Conservation (phyloP, 2,113 vertebrate species). For the Ptilorrhoa leucosticta region DNA sequence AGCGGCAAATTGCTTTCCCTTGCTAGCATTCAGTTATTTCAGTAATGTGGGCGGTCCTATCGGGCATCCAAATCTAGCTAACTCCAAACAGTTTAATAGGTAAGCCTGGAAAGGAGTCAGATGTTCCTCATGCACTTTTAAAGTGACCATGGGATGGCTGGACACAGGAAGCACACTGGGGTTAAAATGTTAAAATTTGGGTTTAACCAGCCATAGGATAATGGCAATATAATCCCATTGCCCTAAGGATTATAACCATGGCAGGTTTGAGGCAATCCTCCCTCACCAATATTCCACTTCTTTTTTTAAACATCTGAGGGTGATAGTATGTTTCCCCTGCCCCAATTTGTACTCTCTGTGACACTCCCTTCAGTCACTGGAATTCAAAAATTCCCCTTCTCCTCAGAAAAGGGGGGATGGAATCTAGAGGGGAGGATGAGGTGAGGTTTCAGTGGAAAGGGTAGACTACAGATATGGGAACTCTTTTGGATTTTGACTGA, state of each 20-base stretch:
- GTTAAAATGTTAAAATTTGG: neutral
- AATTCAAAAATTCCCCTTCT: neutral
- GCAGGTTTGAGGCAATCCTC: neutral
- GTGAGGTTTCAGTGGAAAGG: neutral
- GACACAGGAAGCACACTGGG: neutral
- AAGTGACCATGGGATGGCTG: neutral
- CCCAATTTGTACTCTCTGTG: neutral
- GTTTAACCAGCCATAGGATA: neutral
- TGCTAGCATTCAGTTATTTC: neutral
- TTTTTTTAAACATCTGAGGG: neutral
- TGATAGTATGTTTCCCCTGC: neutral
- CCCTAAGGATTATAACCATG: neutral
- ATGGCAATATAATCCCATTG: neutral
- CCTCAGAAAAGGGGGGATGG: neutral
- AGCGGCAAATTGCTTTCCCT: neutral
- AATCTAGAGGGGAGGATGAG: neutral
- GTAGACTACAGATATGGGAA: neutral
- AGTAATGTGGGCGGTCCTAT: neutral
- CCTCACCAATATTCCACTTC: neutral
- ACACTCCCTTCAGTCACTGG: neutral
- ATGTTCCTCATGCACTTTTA: neutral
- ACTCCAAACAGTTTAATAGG: neutral
- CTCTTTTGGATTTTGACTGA: neutral
- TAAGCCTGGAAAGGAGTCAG: neutral
- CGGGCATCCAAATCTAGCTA: neutral